These are phyloP conservation scores for Triops longicaudatus DNA, from an alignment of 1,140 invertebrate genomes.

Conservation along the genomic window DNA sequence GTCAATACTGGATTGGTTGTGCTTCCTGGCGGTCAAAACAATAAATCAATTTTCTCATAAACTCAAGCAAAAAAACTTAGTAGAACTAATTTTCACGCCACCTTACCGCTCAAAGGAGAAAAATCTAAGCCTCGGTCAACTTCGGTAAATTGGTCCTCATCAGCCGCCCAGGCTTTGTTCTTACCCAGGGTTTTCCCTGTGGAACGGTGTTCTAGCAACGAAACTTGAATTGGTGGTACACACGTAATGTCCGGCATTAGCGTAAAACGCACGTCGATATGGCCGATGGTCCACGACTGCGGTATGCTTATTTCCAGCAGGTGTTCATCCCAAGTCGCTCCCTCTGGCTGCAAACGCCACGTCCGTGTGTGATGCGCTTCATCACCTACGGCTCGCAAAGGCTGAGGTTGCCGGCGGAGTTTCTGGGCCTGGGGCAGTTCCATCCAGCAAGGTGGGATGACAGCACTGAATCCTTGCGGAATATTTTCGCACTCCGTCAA, in stretches of 20 bases:
- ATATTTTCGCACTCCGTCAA: slow-evolving; percentile 56
- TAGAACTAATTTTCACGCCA: not conserved
- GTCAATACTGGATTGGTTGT: slow-evolving; percentile 60
- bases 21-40: not conserved
- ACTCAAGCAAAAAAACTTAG: not conserved
- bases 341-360: slow-evolving; percentile 76
- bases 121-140: not conserved
- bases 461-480: slow-evolving; percentile 37
- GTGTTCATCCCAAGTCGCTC: slow-evolving; percentile 84
- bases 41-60: not conserved
- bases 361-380: slow-evolving; percentile 65
- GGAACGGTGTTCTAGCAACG: not conserved
- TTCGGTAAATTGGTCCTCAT: not conserved
- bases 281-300: slow-evolving; percentile 58
- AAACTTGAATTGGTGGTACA: slow-evolving; percentile 57
- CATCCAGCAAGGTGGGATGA: slow-evolving; percentile 51
- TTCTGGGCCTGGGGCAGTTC: slow-evolving; percentile 83
- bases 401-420: slow-evolving; percentile 69
- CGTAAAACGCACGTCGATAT: slow-evolving; percentile 77
- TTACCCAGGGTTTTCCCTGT: not conserved
- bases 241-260: slow-evolving; percentile 59
- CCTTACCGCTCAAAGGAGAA: not conserved
- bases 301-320: slow-evolving; percentile 80
- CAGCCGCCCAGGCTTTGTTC: not conserved
- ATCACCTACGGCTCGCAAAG: slow-evolving; percentile 57